Evolutionary conservation across 23 tunicate genomes (phyloP), one percentile per base, ranked within the genome.

Genomic region (Halocynthia aurantium): DNA sequence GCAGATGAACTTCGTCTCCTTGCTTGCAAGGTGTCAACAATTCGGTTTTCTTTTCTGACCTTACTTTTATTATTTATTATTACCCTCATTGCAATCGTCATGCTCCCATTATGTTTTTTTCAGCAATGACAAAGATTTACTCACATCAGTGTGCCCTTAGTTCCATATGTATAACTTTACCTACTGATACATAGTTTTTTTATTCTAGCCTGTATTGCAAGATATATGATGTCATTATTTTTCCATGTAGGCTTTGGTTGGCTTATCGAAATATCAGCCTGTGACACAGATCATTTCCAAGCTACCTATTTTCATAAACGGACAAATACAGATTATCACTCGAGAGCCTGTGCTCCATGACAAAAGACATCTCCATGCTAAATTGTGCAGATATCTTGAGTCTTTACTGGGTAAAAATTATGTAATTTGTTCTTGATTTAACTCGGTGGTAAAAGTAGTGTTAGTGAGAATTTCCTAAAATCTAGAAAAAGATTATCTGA

Each of bases 301-400:
- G 62, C 84, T 91, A 7, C 97, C 89, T 8, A 70, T 71, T 50
- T 85, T 91, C 76, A 85, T 76, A 57, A 81, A 77, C 54, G 89
- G 86, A 0, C 85, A 85, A 70, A 57, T 85, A 44, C 90, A 84
- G 53, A 73, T 77, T 10, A 52, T 84, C 57, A 84, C 87, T 31
- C 69, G 81, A 22, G 81, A 82, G 54, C 96, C 96, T 7, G 88
- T 89, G 52, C 81, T 89, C 77, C 85, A 84, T 52, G 88, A 89
- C 55, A 68, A 83, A 15, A 80, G 71, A 21, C 81, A 80, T 52
- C 73, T 62, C 5, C 96, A 89, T 68, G 85, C 54, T 8, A 75
- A 76, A 58, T 84, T 89, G 40, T 80, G 96, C 74, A 84, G 80
- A 76, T 79, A 73, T 52, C 81, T 89, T 68, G 96, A 84, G 57